These are phyloP conservation scores for Bergia sp. DNA, from an alignment of 92 coral and sea anemone genomes.

Conservation along the genomic window DNA sequence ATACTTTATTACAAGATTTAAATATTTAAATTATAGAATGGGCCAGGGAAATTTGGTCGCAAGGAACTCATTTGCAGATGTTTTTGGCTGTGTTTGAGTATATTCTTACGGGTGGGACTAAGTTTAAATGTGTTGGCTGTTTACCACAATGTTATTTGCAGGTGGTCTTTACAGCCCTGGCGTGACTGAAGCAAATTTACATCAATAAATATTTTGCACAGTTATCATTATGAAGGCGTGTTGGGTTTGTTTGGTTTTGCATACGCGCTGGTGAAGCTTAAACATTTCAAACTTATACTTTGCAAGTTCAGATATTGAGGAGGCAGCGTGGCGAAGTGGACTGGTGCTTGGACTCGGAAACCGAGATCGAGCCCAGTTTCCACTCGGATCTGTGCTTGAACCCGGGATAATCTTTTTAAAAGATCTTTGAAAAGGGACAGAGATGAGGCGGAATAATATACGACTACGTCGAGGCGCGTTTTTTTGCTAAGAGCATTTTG, in stretches of 20 bases:
- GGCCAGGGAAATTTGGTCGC: neutral
- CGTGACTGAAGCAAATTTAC: neutral
- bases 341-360: no score
- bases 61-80: neutral
- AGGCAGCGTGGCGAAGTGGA: no score
- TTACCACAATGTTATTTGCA: neutral
- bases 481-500: no score
- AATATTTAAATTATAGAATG: no score
- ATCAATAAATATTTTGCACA: neutral
- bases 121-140: neutral
- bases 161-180: neutral
- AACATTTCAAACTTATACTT: no score
- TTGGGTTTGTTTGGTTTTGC: neutral
- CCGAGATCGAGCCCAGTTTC: no score
- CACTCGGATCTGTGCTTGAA: no score
- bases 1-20: neutral
- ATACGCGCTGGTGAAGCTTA: neutral
- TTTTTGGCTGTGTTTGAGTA: neutral
- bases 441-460: no score
- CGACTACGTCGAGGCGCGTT: no score
- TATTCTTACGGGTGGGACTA: neutral
- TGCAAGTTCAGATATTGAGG: no score
- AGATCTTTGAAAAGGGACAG: no score
- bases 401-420: no score
- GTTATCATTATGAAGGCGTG: neutral